Evolutionary conservation across 2,888 invertebrate genomes (phyloP), one percentile per base, ranked within the genome.

Genomic region (Drosophila pegasa): DNA sequence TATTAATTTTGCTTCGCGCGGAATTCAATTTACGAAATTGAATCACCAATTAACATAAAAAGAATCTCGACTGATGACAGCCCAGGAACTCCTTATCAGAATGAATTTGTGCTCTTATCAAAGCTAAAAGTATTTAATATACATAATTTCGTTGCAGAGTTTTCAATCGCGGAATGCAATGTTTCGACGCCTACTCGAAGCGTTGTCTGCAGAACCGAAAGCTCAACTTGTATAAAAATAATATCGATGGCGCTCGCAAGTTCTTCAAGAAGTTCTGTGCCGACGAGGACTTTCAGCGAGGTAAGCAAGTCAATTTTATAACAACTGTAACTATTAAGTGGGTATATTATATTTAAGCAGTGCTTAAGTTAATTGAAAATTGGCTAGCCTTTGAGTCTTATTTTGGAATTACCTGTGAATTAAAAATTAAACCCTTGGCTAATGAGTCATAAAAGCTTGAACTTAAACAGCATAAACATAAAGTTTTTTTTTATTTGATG

Each of bases 101-200:
- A 12, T 18, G 18, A 4, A 7, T 20, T 14, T 47, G 7, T 7
- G 14, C 12, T 3, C 12, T 3, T 29, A n/a, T 20, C 31, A 12
- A n/a, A 35, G 33, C 20, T 6, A 10, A 35, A 35, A n/a, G 10
- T 41, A 40, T 25, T 43, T 35, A 25, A 33, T 45, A 45, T 9
- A 0, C 10, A 1, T 2, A 35, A 35, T 66, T 70, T 37, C 47
- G 29, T 75, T 67, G 10, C 80, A 92, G 92, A 56, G 89, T 92
- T 52, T 92, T 92, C 56, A 88, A 89, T 62, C 89, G 88, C 18
- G 92, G 92, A 52, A 91, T 92, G 89, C 78, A 78, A 63, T 92
- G 92, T 58, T 92, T 92, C 62, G 92, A 92, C 65, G 88, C 83
- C 7, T 92, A 92, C 43, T 81, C 91, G 3, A 85, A 85, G 14